Percentiles rank a stretch among this genome's conserved stretches.
phyloP scores from a whole-genome alignment of 2,797 vertebrate genomes.

The Muscicapa striata region DNA sequence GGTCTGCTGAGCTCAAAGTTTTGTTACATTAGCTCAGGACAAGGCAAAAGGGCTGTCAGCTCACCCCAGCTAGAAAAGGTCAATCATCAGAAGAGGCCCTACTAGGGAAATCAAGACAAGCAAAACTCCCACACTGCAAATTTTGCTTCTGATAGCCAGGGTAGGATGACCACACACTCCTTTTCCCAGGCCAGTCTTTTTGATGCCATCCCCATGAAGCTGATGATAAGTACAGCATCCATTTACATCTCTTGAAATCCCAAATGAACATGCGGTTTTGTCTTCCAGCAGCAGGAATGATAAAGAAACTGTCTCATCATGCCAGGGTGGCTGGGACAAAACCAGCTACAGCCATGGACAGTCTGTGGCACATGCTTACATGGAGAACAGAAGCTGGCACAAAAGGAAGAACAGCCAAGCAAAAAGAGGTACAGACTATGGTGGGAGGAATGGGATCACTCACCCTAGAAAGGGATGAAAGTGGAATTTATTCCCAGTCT shows the following conservation, averaged over 20 bases:
- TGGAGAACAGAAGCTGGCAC: neutral
- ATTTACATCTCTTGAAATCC: neutral
- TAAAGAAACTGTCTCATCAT: neutral
- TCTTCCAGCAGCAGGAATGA: neutral
- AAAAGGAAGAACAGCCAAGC: neutral
- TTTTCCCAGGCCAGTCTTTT: neutral
- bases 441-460: neutral
- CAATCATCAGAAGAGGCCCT: neutral
- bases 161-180: neutral
- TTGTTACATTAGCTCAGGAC: neutral
- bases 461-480: neutral
- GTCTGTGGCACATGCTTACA: accelerated
- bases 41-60: neutral
- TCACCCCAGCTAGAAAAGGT: neutral
- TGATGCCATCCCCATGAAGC: neutral
- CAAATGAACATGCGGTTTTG: neutral
- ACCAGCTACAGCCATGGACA: neutral
- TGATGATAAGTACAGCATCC: neutral
- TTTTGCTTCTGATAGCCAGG: neutral
- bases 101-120: neutral
- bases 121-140: neutral
- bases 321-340: neutral
- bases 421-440: neutral
- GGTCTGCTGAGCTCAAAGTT: neutral
- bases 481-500: neutral